Evolutionary conservation across 2,888 invertebrate species (phyloP).

Genomic region (Hydriomena furcata): DNA sequence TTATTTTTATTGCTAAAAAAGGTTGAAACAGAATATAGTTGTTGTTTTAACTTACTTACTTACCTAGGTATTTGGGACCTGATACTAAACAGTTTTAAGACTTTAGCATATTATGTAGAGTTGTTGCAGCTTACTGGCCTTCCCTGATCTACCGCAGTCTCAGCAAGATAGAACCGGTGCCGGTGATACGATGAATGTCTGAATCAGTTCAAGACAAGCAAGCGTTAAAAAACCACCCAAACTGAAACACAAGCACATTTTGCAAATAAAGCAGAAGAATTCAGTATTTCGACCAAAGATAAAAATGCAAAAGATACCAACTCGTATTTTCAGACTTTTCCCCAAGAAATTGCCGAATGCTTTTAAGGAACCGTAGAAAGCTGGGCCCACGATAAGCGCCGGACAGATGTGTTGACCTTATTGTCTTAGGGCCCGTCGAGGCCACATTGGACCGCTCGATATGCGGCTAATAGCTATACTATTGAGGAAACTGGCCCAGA

Average conservation of each 20-base stretch:
- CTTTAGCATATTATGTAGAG: too few species aligned
- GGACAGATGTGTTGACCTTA: constrained; percentile 25
- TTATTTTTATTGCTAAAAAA: not conserved
- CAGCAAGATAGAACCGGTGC: too few species aligned
- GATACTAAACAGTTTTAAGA: too few species aligned
- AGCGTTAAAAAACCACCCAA: not conserved
- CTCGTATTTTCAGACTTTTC: not conserved
- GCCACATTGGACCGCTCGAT: constrained; percentile 8
- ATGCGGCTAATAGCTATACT: not conserved
- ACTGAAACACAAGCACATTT: not conserved
- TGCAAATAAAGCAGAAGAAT: not conserved
- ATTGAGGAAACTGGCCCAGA: not conserved
- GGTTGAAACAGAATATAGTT: too few species aligned
- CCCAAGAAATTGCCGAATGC: constrained; percentile 13
- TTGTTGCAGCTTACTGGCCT: too few species aligned
- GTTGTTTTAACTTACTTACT: too few species aligned
- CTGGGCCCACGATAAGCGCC: constrained; percentile 10
- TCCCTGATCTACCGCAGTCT: too few species aligned
- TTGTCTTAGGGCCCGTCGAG: constrained; percentile 4
- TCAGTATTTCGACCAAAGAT: not conserved
- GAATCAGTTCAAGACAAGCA: too few species aligned
- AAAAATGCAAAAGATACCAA: not conserved
- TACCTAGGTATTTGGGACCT: too few species aligned
- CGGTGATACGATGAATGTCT: too few species aligned
- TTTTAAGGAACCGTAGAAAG: constrained; percentile 3